Evolutionary conservation across 2,113 vertebrate genomes (phyloP).

Genomic region (Lipotes vexillifer): DNA sequence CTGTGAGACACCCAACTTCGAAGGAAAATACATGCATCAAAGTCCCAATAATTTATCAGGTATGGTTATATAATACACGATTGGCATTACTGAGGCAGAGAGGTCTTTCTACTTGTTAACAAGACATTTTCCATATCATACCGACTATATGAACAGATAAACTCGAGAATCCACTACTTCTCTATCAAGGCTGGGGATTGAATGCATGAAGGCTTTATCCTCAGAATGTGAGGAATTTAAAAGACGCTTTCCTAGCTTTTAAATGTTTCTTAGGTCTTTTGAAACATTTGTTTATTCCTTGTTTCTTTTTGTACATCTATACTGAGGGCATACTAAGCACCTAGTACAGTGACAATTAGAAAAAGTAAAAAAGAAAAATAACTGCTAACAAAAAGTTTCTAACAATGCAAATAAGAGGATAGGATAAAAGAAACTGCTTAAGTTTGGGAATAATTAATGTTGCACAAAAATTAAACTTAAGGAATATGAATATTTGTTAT

Average conservation of each 20-base stretch:
- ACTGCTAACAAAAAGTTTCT: background rate
- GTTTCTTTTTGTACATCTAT: background rate
- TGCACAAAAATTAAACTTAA: conserved; percentile 16
- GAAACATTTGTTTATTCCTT: background rate
- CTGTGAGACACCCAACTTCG: background rate
- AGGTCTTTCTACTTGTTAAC: background rate
- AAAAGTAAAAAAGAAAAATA: background rate
- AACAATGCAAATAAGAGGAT: background rate
- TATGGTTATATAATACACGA: background rate
- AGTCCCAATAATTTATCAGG: background rate
- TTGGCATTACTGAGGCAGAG: background rate
- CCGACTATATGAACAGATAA: background rate
- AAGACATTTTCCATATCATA: background rate
- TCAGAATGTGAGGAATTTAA: background rate
- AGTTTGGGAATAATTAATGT: background rate
- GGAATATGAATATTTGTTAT: background rate
- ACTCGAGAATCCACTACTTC: background rate
- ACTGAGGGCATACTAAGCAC: background rate
- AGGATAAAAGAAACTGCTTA: conserved; percentile 5
- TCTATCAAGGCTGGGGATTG: background rate
- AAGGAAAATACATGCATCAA: background rate
- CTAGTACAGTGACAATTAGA: background rate
- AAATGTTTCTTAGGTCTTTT: background rate
- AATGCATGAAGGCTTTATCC: background rate
- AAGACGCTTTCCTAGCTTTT: background rate